Evolutionary conservation across 2,797 vertebrate species (phyloP), one percentile per base, ranked within the genome.

Genomic region (Neosilurus hyrtlii): DNA sequence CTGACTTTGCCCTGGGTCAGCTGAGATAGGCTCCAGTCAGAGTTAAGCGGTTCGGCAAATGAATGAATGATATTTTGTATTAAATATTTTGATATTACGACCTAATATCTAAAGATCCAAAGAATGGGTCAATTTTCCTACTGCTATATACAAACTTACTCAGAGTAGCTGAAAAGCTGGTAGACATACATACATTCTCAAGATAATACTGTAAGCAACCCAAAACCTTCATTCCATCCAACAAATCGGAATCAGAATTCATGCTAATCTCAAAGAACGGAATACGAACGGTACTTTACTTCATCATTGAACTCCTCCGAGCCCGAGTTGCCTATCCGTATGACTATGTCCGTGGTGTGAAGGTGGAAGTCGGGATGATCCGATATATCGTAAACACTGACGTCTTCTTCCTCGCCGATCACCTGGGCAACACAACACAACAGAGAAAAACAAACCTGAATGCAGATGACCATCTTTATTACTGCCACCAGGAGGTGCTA

Each of bases 311-410:
- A 96, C 86, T 94, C 95, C 59, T 87, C 88, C 0, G 74, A 67
- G 84, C 96, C 96, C 0, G 96, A 94, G 89, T 96, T 98, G 90
- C 97, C 97, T 43, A 99, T 99, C 87, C 97, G 95, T 87, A 99
- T 99, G 84, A 99, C 97, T 0, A 99, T 98, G 90, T 99, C 97
- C 0, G 97, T 98, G 0, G 96, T 97, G 85, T 96, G 96, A 90
- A 99, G 99, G 85, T 97, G 96, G 9, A 99, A 99, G 90, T 99
- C 98, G 0, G 98, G 97, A 85, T 99, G 98, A 86, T 99, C 98
- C 0, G 96, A 96, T 0, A 99, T 98, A 88, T 99, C 98, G 0
- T 99, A 99, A 18, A 99, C 98, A 0, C 98, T 99, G 84, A 99
- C 97, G 0, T 99, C 98, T 43, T 99, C 97, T 89, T 99, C 98